Percentiles rank a stretch among this genome's conserved stretches.
Evolutionary conservation across 2,113 vertebrate species (phyloP).

Genomic region (Martes martes): DNA sequence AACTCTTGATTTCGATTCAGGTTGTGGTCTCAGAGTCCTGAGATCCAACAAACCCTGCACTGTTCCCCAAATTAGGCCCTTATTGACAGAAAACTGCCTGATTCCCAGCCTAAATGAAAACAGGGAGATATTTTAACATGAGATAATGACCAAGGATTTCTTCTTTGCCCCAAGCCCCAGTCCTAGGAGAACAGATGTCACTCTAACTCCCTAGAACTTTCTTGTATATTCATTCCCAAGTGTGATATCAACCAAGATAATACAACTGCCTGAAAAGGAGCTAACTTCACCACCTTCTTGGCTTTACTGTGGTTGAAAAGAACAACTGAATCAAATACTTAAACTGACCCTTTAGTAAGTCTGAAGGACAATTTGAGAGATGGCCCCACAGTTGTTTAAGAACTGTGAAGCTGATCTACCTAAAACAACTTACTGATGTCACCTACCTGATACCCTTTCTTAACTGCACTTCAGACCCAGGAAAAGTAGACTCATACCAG

Average conservation of each 20-base stretch:
- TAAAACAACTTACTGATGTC: background rate
- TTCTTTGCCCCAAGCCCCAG: background rate
- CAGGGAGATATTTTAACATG: background rate
- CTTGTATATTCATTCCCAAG: background rate
- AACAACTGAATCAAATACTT: background rate
- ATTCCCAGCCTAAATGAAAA: background rate
- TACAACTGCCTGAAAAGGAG: background rate
- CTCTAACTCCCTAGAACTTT: background rate
- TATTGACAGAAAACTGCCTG: background rate
- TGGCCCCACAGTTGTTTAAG: background rate
- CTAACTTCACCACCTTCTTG: background rate
- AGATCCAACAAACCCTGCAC: background rate
- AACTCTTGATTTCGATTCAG: background rate
- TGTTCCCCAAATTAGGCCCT: background rate
- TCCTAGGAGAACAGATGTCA: background rate
- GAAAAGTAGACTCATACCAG: background rate
- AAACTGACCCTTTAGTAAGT: background rate
- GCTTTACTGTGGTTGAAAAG: background rate
- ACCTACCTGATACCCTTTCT: background rate
- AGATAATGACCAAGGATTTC: background rate
- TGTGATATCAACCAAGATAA: background rate
- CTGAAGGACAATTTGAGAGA: background rate
- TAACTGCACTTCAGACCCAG: background rate
- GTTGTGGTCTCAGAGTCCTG: background rate
- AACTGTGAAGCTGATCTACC: background rate